These are phyloP conservation scores for Takifugu ocellatus DNA, from an alignment of 2,797 vertebrate genomes.

Conservation along the genomic window DNA sequence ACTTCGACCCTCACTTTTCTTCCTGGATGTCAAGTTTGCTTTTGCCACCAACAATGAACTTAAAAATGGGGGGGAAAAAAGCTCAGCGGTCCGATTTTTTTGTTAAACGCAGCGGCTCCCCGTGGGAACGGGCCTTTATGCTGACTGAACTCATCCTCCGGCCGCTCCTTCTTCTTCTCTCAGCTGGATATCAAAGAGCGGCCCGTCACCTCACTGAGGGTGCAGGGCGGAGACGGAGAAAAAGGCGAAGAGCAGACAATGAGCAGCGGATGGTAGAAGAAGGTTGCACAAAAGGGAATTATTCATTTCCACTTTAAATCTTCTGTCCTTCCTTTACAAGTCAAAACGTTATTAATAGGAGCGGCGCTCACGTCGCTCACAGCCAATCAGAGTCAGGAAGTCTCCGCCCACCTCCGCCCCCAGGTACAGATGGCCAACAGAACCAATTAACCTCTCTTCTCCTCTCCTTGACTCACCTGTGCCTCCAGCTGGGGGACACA, in stretches of 20 bases:
- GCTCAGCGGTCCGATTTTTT: conserved; percentile 3
- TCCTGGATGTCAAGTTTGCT: too few relatives aligned
- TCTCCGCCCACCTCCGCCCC: conserved; percentile 47
- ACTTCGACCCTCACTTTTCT: too few relatives aligned
- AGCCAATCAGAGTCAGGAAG: conserved; percentile 57
- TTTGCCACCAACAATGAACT: too few relatives aligned
- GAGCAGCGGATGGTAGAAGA: conserved; percentile 5
- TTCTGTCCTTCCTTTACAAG: too few relatives aligned
- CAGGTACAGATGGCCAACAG: conserved; percentile 83
- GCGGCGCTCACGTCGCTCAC: conserved; percentile 49
- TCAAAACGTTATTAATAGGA: conserved; percentile 69
- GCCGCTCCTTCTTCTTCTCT: conserved; percentile 40
- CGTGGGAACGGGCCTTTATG: conserved; percentile 27
- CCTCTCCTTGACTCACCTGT: conserved; percentile 68
- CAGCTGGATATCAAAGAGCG: conserved; percentile 43
- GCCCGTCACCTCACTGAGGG: conserved; percentile 40
- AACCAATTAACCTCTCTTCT: conserved; percentile 85
- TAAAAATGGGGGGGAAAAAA: too few relatives aligned
- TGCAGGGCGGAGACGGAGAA: conserved; percentile 7
- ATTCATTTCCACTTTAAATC: too few relatives aligned
- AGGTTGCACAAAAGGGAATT: conserved; percentile 6
- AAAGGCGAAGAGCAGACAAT: conserved; percentile 13
- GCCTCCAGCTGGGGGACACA: conserved; percentile 2
- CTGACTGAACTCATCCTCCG: conserved; percentile 42
- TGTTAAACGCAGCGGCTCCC: conserved; percentile 22